A percentile compares a stretch with the other conserved stretches of the same genome.
Conservation (phyloP, 2,113 vertebrate species). For the Mystacornis crossleyi region DNA sequence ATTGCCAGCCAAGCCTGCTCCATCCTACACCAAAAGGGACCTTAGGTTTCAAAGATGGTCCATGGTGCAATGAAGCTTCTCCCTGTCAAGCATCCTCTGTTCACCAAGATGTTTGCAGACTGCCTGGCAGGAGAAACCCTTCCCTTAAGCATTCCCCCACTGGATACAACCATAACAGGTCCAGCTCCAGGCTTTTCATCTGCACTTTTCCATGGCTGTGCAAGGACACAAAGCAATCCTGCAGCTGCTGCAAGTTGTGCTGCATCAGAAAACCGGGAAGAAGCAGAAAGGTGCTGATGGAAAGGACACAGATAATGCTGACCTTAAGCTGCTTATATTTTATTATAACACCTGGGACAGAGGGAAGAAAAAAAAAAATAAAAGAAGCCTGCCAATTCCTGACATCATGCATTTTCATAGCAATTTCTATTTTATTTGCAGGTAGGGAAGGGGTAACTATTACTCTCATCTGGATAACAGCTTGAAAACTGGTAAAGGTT, state of each 20-base stretch:
- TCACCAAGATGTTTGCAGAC: not conserved
- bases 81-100: not conserved
- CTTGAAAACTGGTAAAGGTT: not conserved
- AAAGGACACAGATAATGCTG: not conserved
- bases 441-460: not conserved
- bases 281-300: not conserved
- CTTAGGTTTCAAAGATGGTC: not conserved
- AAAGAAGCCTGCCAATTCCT: not conserved
- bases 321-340: not conserved
- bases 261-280: not conserved
- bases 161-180: fast-evolving
- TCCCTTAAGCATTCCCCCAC: not conserved
- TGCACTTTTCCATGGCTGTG: not conserved
- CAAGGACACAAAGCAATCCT: not conserved
- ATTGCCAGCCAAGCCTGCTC: not conserved
- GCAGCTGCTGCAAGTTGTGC: not conserved
- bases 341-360: not conserved
- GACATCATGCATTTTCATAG: not conserved
- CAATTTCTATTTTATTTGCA: not conserved
- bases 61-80: fast-evolving
- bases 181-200: not conserved
- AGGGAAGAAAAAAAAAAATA: not conserved
- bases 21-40: not conserved
- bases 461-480: not conserved
- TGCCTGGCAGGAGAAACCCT: not conserved